These are phyloP conservation scores for Hymenochirus boettgeri DNA, from an alignment of 2,113 vertebrate species.

Conservation along the genomic window DNA sequence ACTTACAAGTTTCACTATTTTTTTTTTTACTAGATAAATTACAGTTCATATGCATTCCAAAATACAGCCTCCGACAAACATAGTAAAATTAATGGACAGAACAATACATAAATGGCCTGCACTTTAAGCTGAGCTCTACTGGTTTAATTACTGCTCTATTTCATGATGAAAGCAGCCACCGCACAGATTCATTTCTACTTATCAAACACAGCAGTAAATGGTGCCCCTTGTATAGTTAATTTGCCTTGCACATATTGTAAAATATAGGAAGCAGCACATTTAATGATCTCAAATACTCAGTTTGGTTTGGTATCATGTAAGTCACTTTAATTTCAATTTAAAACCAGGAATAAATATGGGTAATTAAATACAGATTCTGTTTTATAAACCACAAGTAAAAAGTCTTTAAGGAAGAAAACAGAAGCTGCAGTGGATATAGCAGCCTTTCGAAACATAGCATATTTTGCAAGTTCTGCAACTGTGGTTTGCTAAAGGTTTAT, in stretches of 20 bases:
- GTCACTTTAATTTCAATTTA: slow-evolving; percentile 19
- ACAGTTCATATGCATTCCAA: slow-evolving; percentile 1
- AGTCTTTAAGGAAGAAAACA: too few relatives aligned
- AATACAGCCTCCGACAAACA: slow-evolving; percentile 19
- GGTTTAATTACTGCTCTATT: slow-evolving; percentile 23
- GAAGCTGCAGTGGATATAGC: too few relatives aligned
- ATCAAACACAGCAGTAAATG: slow-evolving; percentile 1
- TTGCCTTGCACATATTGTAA: slow-evolving; percentile 3
- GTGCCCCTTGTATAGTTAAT: slow-evolving; percentile 10
- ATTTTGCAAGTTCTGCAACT: too few relatives aligned
- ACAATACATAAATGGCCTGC: slow-evolving; percentile 14
- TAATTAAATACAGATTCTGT: not conserved
- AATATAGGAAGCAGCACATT: slow-evolving; percentile 1
- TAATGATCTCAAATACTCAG: slow-evolving; percentile 13
- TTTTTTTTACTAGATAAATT: slow-evolving; percentile 4
- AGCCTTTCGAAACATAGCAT: too few relatives aligned
- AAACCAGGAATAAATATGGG: slow-evolving; percentile 1
- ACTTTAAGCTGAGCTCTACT: slow-evolving; percentile 14
- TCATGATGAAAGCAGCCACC: slow-evolving; percentile 9
- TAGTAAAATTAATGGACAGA: slow-evolving; percentile 24
- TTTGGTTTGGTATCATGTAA: not conserved
- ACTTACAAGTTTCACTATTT: not conserved
- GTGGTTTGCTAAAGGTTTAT: too few relatives aligned
- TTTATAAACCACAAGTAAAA: slow-evolving; percentile 1
- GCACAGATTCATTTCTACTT: not conserved